phyloP scores from a whole-genome alignment of 2,797 vertebrate species.

The Myotis pilosus region DNA sequence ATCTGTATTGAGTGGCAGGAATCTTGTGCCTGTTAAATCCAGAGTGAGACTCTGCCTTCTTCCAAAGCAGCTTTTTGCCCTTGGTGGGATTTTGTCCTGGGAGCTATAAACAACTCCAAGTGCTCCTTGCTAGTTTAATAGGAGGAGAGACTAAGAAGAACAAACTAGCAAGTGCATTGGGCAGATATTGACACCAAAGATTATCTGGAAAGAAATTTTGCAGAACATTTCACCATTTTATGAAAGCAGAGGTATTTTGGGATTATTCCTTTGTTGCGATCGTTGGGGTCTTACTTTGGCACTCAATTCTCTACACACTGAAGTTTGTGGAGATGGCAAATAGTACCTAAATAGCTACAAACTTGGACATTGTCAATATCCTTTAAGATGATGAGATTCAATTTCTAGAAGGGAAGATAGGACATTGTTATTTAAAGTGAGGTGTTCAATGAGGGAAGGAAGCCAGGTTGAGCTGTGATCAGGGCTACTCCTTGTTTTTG shows the following conservation, averaged over 20 bases:
- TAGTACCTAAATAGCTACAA: neutral
- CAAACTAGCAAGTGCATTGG: neutral
- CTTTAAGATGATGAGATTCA: neutral
- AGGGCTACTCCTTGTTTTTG: neutral
- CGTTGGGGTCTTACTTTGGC: neutral
- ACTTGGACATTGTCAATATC: neutral
- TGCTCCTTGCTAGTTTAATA: neutral
- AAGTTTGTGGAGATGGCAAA: neutral
- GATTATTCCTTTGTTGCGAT: neutral
- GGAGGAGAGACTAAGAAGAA: neutral
- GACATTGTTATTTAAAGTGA: neutral
- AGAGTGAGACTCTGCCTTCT: neutral
- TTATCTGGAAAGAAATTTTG: neutral
- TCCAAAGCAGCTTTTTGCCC: neutral
- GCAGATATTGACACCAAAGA: neutral
- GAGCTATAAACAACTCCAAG: neutral
- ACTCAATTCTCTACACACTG: neutral
- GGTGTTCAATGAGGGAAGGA: neutral
- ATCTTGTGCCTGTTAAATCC: neutral
- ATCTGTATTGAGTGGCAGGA: neutral
- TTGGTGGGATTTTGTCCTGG: neutral
- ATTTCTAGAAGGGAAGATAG: neutral
- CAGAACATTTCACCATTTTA: neutral
- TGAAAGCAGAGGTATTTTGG: neutral
- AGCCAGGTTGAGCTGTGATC: neutral